A percentile compares a stretch with the other conserved stretches of the same genome.
Conservation (phyloP, 2,113 vertebrate genomes). For the Holacanthus passer region DNA sequence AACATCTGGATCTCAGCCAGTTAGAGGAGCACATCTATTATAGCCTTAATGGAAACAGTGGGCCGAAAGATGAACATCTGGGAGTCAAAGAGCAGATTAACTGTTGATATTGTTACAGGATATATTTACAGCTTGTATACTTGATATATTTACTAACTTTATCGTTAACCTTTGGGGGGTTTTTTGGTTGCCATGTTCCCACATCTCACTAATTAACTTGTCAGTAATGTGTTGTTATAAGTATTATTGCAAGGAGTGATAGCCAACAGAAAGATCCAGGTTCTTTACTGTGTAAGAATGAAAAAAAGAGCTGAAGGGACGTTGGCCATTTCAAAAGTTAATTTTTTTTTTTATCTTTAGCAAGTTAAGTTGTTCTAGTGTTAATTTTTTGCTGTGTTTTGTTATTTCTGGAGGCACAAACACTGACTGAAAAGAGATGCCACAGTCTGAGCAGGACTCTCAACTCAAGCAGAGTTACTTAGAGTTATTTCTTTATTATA, state of each 20-base stretch:
- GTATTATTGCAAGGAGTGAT: background rate
- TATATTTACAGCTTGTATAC: too few species aligned
- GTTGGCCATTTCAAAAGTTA: background rate
- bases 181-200: background rate
- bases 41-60: background rate
- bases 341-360: background rate
- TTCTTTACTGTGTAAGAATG: slow-evolving; percentile 6
- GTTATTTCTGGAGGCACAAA: background rate
- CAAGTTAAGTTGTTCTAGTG: background rate
- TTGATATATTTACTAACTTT: too few species aligned
- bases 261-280: background rate
- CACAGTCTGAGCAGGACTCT: background rate
- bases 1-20: slow-evolving; percentile 52
- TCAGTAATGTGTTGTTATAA: background rate
- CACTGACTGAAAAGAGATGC: background rate
- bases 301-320: background rate
- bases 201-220: background rate
- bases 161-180: background rate
- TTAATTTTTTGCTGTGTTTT: background rate
- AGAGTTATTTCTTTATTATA: background rate
- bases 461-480: background rate
- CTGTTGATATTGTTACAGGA: background rate
- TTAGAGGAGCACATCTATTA: slow-evolving; percentile 68
- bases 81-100: slow-evolving; percentile 17
- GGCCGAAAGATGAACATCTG: slow-evolving; percentile 2